Evolutionary conservation across 2,797 vertebrate genomes (phyloP).

Genomic region (Scolopax rusticola): DNA sequence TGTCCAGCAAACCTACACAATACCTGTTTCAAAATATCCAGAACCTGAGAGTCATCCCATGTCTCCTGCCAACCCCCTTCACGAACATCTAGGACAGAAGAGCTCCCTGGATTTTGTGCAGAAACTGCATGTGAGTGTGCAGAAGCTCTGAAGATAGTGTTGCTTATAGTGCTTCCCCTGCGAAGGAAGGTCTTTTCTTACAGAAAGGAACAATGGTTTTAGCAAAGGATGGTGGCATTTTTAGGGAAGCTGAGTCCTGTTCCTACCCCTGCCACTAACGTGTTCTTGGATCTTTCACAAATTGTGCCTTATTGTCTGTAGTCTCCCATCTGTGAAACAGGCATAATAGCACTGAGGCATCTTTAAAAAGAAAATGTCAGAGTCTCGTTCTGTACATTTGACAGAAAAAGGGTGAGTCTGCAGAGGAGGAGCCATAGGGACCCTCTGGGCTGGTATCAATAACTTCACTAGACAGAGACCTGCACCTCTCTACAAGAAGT

Average conservation of each 20-base stretch:
- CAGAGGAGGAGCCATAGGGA: not conserved
- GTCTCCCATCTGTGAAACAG: constrained; percentile 26
- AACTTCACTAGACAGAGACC: not conserved
- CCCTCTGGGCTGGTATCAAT: not conserved
- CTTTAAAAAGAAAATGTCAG: constrained; percentile 11
- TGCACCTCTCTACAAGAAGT: not conserved
- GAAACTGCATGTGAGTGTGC: accelerated
- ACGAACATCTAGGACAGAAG: not conserved
- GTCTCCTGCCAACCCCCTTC: not conserved
- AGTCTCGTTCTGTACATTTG: not conserved
- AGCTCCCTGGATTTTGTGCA: not conserved
- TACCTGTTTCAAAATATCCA: not conserved
- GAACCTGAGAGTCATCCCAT: not conserved
- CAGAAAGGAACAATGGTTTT: not conserved
- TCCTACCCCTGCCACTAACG: constrained; percentile 1
- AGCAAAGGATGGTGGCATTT: not conserved
- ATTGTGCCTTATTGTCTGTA: constrained; percentile 23
- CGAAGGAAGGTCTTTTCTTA: not conserved
- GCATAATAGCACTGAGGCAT: not conserved
- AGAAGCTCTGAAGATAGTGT: not conserved
- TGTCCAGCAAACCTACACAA: not conserved
- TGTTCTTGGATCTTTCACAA: constrained; percentile 60
- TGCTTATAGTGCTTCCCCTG: not conserved
- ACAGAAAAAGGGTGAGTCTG: not conserved
- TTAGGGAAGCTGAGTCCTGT: constrained; percentile 25